Conservation (phyloP, 2,113 vertebrate species). For the Pluvialis apricaria region DNA sequence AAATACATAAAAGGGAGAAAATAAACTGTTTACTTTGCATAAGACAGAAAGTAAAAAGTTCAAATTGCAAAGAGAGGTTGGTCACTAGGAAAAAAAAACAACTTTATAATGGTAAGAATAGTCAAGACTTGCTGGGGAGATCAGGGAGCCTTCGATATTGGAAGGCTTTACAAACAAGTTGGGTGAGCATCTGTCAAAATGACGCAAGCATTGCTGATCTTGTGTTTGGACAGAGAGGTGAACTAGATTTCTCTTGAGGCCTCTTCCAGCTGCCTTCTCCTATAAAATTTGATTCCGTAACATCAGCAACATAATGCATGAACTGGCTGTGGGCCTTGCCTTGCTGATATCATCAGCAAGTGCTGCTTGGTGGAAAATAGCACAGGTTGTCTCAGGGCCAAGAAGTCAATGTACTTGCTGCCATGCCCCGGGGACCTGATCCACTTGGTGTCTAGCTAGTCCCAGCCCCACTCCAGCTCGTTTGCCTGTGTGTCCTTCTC, state of each 20-base stretch:
- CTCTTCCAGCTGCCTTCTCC: slow-evolving; percentile 52
- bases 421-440: not conserved
- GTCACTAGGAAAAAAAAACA: not conserved
- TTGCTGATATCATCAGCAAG: slow-evolving; percentile 37
- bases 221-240: slow-evolving; percentile 35
- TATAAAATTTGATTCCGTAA: slow-evolving; percentile 57
- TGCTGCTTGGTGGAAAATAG: slow-evolving; percentile 31
- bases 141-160: not conserved
- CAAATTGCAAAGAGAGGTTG: not conserved
- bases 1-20: not conserved
- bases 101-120: not conserved
- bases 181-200: slow-evolving; percentile 23
- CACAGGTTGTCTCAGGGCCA: not conserved
- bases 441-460: not conserved
- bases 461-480: not conserved
- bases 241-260: slow-evolving; percentile 28
- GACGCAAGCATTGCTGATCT: slow-evolving; percentile 10
- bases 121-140: not conserved
- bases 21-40: not conserved
- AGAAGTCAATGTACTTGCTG: not conserved
- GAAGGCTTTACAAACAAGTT: not conserved
- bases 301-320: slow-evolving; percentile 47
- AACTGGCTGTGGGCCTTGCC: slow-evolving; percentile 46
- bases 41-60: not conserved
- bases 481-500: not conserved